Evolutionary conservation across 2,888 invertebrate genomes (phyloP), one percentile per base, ranked within the genome.

Genomic region (Dexiosoma caninum): DNA sequence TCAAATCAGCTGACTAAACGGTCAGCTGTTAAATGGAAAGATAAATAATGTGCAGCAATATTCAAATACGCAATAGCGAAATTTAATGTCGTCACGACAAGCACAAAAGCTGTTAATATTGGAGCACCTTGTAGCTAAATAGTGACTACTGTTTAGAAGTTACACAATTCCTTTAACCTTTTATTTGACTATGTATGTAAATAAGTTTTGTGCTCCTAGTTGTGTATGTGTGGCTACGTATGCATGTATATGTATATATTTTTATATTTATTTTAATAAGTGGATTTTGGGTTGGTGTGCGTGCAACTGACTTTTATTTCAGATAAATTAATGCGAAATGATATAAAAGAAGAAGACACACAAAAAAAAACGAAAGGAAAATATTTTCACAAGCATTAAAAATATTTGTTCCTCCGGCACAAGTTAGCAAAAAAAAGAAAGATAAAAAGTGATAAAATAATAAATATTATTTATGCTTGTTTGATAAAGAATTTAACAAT

Each of bases 381-480:
- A 60, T 40, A 27, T 37, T 32, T 46, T 55, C 21, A 35, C n/a
- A 14, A 51, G 12, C 2, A 64, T 57, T 23, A 23, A 35, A 64
- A 37, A 32, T 40, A 21, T 71, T 72, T 62, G 40, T 42, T 14
- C 32, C 8, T 14, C 14, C 44, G 59, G 10, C 30, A 30, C 23
- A n/a, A 51, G 35, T 6, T 8, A 10, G 14, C n/a, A n/a, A n/a
- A n/a, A n/a, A 14, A 2, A 16, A 19, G 23, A 35, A 42, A 51
- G 40, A 79, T 42, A 74, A 69, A 67, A 74, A 53, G 72, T 79
- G 78, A 78, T 71, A 81, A 81, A 81, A 83, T 82, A 79, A 83
- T 83, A 83, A 83, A 83, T 83, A 81, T 81, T 81, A 83, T 83
- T 83, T 83, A 83, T 83, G 83, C 77, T 53, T 82, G 74, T 79